Evolutionary conservation across 2,888 invertebrate genomes (phyloP), one percentile per base, ranked within the genome.

Genomic region (Plebejus melissa): DNA sequence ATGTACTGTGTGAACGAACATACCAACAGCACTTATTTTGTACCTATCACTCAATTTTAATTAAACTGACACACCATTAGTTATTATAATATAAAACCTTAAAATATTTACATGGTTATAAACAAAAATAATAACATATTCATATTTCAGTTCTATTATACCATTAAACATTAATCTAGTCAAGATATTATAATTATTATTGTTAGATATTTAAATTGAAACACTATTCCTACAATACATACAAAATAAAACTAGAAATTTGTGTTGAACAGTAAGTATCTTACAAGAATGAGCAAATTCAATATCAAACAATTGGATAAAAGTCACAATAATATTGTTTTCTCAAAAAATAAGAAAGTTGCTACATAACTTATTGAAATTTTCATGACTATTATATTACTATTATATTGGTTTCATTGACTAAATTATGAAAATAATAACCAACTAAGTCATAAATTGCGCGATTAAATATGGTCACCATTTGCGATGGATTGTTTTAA

Each of bases 61-160:
- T 72, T 81, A 83, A 85, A 84, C 85, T 80, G 83, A 85, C 81
- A 83, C 77, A 80, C 80, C 79, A 82, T 80, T 70, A 76, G 79
- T 81, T 81, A 76, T 76, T 77, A 82, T 76, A 85, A 86, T 90
- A 90, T 84, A 90, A 90, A 90, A 86, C 77, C 80, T 81, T 85
- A 85, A 86, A 83, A 82, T 82, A 83, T 83, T 88, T 88, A 89
- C 91, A 90, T 87, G 85, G 85, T 85, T 88, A 91, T 87, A 91
- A 84, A 86, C 79, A 84, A 41, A 78, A 77, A 75, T 38, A 77
- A 76, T 65, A 71, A 76, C 76, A 77, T 69, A 54, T 70, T 79
- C 80, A 78, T 80, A 79, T 79, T 81, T 84, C 87, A 86, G 54
- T 32, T 72, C 72, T 32, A 72, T 22, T 13, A 72, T 54, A 72